phyloP scores from a whole-genome alignment of 2,797 vertebrate genomes.

The Anguilla marmorata region DNA sequence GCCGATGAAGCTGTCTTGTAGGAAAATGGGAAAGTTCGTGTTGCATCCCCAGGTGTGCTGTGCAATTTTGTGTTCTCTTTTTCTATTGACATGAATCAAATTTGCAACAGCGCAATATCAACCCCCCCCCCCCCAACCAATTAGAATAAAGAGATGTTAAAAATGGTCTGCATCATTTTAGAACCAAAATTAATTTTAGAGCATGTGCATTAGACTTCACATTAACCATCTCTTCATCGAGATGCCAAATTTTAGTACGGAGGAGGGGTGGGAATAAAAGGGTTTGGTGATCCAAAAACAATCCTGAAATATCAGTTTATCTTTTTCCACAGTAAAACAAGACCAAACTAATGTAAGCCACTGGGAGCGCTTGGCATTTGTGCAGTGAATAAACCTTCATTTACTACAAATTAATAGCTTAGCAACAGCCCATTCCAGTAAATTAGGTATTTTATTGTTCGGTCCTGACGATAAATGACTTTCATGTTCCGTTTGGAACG shows the following conservation, averaged over 20 bases:
- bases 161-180: constrained; percentile 38
- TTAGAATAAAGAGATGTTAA: constrained; percentile 43
- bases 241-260: constrained; percentile 36
- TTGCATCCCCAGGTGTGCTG: constrained; percentile 26
- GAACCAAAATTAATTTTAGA: constrained; percentile 48
- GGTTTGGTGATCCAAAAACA: constrained; percentile 19
- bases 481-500: constrained; percentile 36
- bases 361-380: constrained; percentile 37
- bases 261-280: constrained; percentile 40
- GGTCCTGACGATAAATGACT: constrained; percentile 32
- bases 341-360: constrained; percentile 46
- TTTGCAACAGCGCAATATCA: constrained; percentile 11
- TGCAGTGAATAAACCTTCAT: constrained; percentile 32
- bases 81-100: background rate
- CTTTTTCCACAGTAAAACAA: constrained; percentile 52
- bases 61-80: constrained; percentile 14
- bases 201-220: constrained; percentile 50
- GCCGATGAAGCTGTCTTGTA: constrained; percentile 24
- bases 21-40: constrained; percentile 31
- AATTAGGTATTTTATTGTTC: constrained; percentile 48
- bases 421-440: constrained; percentile 37
- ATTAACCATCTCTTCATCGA: constrained; percentile 50
- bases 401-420: constrained; percentile 44
- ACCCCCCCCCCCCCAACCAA: constrained; percentile 2
- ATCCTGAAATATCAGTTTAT: constrained; percentile 1